These are phyloP conservation scores for Cryptoblepharus egeriae DNA, from an alignment of 2,797 vertebrate species.

Conservation along the genomic window DNA sequence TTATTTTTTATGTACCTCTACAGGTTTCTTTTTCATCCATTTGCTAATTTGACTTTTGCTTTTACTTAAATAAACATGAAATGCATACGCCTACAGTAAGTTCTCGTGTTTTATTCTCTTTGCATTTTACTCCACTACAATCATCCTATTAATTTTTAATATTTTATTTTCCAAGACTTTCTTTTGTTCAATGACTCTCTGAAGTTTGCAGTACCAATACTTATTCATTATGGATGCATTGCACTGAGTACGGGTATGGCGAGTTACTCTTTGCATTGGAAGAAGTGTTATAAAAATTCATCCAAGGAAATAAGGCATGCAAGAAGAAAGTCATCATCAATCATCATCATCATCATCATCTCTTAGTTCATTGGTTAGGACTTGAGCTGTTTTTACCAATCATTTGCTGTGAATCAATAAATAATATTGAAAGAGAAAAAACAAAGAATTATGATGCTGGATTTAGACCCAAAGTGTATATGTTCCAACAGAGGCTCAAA, in stretches of 20 bases:
- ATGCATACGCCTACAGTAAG: conserved; percentile 62
- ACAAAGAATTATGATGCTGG: too few relatives aligned
- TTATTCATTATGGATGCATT: conserved; percentile 72
- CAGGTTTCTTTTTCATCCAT: conserved; percentile 59
- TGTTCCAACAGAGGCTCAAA: too few relatives aligned
- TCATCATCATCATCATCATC: not conserved
- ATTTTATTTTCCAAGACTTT: conserved; percentile 69
- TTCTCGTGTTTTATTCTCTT: conserved; percentile 72
- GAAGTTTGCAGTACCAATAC: conserved; percentile 63
- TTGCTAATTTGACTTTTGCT: conserved; percentile 64
- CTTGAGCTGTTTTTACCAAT: too few relatives aligned
- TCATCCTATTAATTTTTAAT: conserved; percentile 73
- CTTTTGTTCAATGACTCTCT: conserved; percentile 70
- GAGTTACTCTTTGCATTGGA: conserved; percentile 57
- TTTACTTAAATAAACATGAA: conserved; percentile 74
- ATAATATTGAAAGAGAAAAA: too few relatives aligned
- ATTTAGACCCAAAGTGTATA: too few relatives aligned
- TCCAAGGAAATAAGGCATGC: conserved; percentile 35
- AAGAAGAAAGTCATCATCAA: conserved; percentile 48
- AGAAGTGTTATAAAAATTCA: conserved; percentile 52
- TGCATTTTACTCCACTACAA: conserved; percentile 65
- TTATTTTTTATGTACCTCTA: conserved; percentile 47
- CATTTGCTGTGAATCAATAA: too few relatives aligned
- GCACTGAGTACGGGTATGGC: conserved; percentile 63
- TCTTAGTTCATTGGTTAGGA: too few relatives aligned